Evolutionary conservation across 2,113 vertebrate species (phyloP), one percentile per base, ranked within the genome.

Genomic region (Gasterosteus nipponicus): DNA sequence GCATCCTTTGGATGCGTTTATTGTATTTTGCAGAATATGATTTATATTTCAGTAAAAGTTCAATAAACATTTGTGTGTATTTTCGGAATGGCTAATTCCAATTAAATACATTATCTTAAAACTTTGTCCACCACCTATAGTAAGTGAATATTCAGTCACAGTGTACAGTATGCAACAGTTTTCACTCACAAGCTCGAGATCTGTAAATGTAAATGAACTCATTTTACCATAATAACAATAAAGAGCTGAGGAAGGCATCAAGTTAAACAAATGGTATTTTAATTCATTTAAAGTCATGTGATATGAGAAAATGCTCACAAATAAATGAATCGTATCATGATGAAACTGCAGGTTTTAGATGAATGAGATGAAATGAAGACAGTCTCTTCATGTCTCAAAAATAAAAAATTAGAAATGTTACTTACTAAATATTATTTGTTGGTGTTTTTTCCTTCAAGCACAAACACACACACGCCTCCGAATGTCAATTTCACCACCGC

Each of bases 401-500:
- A 65, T 57, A 51, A 19, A 19, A 58, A 74, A 75, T 35, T 10
- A 73, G 76, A 75, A 59, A 47, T 26, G 22, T 5, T 39, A 42
- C 54, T 66, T 73, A 33, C 53, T 46, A 42, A 76, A 26, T 16
- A 57, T 44, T 5, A 39, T 56, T 51, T 26, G 41, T 31, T 51
- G 69, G 29, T 67, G 46, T 26, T 63, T 57, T 66, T 26, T 26
- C 22, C 22, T 26, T 26, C 22, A 26, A 26, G 22, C 22, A 26
- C 22, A 26, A 26, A 26, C 22, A 26, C 22, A 26, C 71, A 72
- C 51, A 54, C 9, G 31, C 29, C 46, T 69, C 54, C 70, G 31
- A 31, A n/a, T 73, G 58, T 85, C 77, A 71, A 56, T 78, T 89
- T 85, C 77, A 78, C 79, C 72, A 84, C 57, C 69, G 69, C 9